Percentiles rank a stretch among this genome's conserved stretches.
These are phyloP conservation scores for Enoplosus armatus DNA, from an alignment of 2,797 vertebrate genomes.

Conservation along the genomic window DNA sequence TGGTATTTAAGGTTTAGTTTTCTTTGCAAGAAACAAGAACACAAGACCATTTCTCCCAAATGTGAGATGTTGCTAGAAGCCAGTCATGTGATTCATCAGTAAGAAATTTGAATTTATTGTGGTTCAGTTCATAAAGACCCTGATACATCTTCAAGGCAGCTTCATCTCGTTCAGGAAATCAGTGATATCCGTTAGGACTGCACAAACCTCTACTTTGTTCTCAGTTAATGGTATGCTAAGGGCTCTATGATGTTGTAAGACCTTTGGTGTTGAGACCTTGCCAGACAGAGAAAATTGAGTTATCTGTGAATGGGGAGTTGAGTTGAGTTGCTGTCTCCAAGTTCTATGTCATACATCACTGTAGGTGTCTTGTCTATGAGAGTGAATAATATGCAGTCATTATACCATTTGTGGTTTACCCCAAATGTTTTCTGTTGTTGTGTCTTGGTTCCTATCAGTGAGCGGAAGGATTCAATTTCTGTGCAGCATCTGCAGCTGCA, in stretches of 20 bases:
- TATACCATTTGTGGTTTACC: constrained; percentile 61
- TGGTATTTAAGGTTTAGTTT: not conserved
- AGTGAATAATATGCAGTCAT: constrained; percentile 36
- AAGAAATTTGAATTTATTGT: constrained; percentile 24
- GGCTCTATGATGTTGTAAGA: constrained; percentile 30
- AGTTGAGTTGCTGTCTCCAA: constrained; percentile 17
- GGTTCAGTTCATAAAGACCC: constrained; percentile 25
- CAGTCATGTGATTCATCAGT: constrained; percentile 27
- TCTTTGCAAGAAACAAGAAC: too few species aligned
- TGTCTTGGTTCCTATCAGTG: constrained; percentile 34
- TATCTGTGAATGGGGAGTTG: constrained; percentile 1
- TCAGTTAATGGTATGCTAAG: constrained; percentile 27
- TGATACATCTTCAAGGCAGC: constrained; percentile 18
- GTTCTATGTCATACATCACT: not conserved
- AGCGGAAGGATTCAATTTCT: constrained; percentile 59
- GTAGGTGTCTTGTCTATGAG: constrained; percentile 21
- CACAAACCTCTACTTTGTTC: constrained; percentile 45
- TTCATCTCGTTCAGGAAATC: constrained; percentile 43
- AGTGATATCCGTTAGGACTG: constrained; percentile 38
- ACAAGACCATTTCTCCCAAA: too few species aligned
- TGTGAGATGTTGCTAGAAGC: too few species aligned
- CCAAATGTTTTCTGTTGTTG: constrained; percentile 31
- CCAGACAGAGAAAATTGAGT: constrained; percentile 35
- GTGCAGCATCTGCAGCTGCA: constrained; percentile 57
- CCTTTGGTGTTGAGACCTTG: constrained; percentile 13